Conservation (phyloP, 1,140 invertebrate genomes). For the Cecropterus lyciades region DNA sequence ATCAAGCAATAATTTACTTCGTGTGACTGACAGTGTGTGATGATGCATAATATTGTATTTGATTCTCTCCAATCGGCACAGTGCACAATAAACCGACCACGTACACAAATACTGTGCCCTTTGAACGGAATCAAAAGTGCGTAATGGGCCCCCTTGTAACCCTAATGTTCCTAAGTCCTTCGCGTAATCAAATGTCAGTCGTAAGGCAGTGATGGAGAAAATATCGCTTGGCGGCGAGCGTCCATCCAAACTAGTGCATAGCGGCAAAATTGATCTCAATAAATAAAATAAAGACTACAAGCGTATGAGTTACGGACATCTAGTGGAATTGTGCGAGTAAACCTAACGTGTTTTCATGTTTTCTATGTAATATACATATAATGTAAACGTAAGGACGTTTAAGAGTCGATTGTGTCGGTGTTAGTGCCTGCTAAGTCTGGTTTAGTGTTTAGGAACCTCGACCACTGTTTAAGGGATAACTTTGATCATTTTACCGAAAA, state of each 20-base stretch:
- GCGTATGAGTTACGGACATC: conserved; percentile 65
- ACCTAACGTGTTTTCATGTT: conserved; percentile 71
- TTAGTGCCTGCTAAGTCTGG: conserved; percentile 80
- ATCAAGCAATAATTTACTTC: conserved; percentile 46
- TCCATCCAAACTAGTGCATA: conserved; percentile 64
- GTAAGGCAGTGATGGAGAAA: conserved; percentile 44
- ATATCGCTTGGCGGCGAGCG: conserved; percentile 39
- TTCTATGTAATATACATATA: conserved; percentile 77
- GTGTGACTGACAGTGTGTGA: conserved; percentile 38
- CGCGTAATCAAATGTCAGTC: conserved; percentile 7
- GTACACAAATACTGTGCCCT: conserved; percentile 40
- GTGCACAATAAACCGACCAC: conserved; percentile 36
- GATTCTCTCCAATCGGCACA: conserved; percentile 48
- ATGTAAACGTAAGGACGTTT: conserved; percentile 62
- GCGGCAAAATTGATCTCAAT: conserved; percentile 81
- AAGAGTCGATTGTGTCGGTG: conserved; percentile 62
- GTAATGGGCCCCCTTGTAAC: conserved; percentile 12
- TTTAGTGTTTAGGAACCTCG: conserved; percentile 73
- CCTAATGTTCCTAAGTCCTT: conserved; percentile 46
- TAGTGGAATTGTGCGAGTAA: conserved; percentile 81
- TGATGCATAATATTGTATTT: conserved; percentile 33
- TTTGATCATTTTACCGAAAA: conserved; percentile 75
- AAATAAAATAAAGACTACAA: conserved; percentile 75
- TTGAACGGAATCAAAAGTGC: conserved; percentile 40
- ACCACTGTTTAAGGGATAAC: conserved; percentile 73